Evolutionary conservation across 2,113 vertebrate genomes (phyloP), one percentile per base, ranked within the genome.

Genomic region (Pteruthius melanotis): DNA sequence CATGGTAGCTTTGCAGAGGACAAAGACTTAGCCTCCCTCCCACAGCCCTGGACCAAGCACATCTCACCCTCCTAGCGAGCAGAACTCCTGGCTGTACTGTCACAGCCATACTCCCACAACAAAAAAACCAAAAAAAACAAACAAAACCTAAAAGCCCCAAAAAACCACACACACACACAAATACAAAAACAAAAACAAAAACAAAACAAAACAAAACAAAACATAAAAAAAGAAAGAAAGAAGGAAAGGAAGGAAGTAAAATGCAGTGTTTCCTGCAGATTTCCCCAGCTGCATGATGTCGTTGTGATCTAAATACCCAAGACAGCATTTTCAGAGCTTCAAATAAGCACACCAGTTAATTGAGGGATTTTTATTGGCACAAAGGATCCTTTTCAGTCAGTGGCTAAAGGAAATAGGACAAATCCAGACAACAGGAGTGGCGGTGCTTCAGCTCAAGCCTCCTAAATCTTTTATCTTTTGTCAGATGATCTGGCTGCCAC

Each of bases 361-460:
- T 54, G 68, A 87, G 57, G 69, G 30, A 39, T 75, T 84, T 87
- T 75, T 75, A 64, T 76, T 87, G 75, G 50, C 88, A 77, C 37
- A 87, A 49, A 68, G 40, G 28, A 64, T 21, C 22, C 28, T 80
- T 28, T 52, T 74, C 35, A 65, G 76, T 11, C 0, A 0, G 30
- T 39, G 52, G 47, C 35, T 89, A 31, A 74, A 91, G 22, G 60
- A 83, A 69, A 49, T 56, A 90, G 63, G 63, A 74, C 86, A 90
- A 92, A 70, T 13, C 7, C 1, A 4, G 64, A 26, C 35, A 33
- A 6, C 18, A 59, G 54, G 23, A 44, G 14, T 2, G 1, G 17
- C 42, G 89, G 28, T 0, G 2, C 77, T 87, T 74, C 28, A 89
- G 52, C 72, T 89, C 0, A 7, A 60, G 15, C 16, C 3, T 70